A percentile compares a stretch with the other conserved stretches of the same genome.
Conservation (phyloP, 2,113 vertebrate genomes). For the Myxocyprinus asiaticus region DNA sequence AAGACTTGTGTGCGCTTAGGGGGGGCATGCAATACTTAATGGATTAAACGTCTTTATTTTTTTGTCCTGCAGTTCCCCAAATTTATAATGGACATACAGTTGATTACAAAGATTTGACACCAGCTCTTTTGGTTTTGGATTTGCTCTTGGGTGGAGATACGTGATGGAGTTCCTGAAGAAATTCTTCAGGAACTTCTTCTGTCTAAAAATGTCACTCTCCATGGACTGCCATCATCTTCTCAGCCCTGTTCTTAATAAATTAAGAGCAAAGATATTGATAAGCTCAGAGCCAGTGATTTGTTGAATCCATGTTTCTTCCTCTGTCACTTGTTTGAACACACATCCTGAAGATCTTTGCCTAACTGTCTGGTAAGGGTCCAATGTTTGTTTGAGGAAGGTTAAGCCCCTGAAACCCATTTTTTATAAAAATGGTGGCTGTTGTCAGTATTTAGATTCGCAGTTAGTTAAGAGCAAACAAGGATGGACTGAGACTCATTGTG, state of each 20-base stretch:
- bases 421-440: constrained; percentile 23
- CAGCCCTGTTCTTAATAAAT: background rate
- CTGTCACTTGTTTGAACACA: background rate
- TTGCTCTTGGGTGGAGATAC: constrained; percentile 63
- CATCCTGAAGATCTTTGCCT: constrained; percentile 3
- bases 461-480: constrained; percentile 8
- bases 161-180: constrained; percentile 10
- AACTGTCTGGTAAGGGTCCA: background rate
- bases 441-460: constrained; percentile 17
- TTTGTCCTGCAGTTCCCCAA: background rate
- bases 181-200: too few species aligned
- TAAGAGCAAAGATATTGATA: background rate
- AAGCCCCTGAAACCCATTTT: constrained; percentile 11
- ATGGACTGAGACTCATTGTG: background rate
- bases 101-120: constrained; percentile 39
- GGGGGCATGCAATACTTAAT: constrained; percentile 46
- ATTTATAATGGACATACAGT: constrained; percentile 33
- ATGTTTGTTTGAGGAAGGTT: background rate
- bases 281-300: background rate
- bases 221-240: background rate
- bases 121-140: constrained; percentile 43
- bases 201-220: background rate
- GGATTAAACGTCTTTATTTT: constrained; percentile 30
- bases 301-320: constrained; percentile 14
- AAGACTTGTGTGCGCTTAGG: constrained; percentile 60